Percentiles rank a stretch among this genome's conserved stretches.
phyloP scores from a whole-genome alignment of 1,140 invertebrate species.

The Cyphomyrmex costatus region DNA sequence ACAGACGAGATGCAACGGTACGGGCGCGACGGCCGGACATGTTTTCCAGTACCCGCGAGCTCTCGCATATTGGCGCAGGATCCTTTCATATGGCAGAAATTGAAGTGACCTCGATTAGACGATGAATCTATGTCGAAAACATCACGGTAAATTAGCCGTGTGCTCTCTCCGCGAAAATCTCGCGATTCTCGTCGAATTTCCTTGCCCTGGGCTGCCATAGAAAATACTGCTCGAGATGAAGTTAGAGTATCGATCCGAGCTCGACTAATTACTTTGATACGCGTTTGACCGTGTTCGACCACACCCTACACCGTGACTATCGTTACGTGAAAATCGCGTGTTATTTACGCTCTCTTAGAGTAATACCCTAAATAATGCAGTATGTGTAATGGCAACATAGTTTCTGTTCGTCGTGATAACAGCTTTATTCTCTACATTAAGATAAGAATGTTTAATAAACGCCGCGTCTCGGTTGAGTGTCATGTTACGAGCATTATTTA shows the following conservation, averaged over 20 bases:
- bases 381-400: no score
- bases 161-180: background rate
- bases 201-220: slow-evolving; percentile 6
- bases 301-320: slow-evolving; percentile 59
- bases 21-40: background rate
- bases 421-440: slow-evolving; percentile 20
- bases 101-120: slow-evolving; percentile 36
- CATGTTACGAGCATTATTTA: background rate
- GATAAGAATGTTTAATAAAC: slow-evolving; percentile 34
- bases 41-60: slow-evolving; percentile 22
- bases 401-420: slow-evolving; percentile 40
- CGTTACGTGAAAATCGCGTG: slow-evolving; percentile 44
- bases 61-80: background rate
- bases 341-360: slow-evolving; percentile 31
- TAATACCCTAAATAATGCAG: background rate
- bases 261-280: slow-evolving; percentile 67
- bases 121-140: slow-evolving; percentile 7
- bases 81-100: background rate
- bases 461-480: background rate
- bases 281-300: slow-evolving; percentile 58
- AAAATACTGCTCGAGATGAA: slow-evolving; percentile 57
- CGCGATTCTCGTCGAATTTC: slow-evolving; percentile 20
- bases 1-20: slow-evolving; percentile 54
- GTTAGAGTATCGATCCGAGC: slow-evolving; percentile 58
- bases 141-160: background rate